A percentile compares a stretch with the other conserved stretches of the same genome.
Evolutionary conservation across 1,140 invertebrate species (phyloP).

Genomic region (Orchesella cincta): DNA sequence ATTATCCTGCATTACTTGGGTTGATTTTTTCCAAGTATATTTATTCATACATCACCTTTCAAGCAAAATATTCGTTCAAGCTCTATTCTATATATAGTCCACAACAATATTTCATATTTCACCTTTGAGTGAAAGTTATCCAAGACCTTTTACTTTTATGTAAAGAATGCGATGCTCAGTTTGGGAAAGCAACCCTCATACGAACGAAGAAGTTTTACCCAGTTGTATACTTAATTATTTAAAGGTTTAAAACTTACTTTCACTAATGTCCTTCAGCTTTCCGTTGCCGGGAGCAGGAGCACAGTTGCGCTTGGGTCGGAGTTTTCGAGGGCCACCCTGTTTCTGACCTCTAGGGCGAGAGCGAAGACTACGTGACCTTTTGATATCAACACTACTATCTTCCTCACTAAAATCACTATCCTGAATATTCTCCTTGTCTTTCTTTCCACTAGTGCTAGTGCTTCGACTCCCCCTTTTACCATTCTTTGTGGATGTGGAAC

Average conservation of each 20-base stretch:
- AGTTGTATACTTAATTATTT: no score
- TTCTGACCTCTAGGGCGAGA: constrained; percentile 18
- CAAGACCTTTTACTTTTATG: no score
- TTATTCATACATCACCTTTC: no score
- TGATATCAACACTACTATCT: constrained; percentile 43
- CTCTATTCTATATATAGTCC: no score
- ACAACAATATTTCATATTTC: no score
- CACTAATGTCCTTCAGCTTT: constrained; percentile 45
- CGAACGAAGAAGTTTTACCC: no score
- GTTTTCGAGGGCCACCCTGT: constrained; percentile 15
- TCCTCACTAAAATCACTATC: constrained; percentile 53
- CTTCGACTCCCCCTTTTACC: constrained; percentile 54
- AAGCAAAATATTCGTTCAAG: no score
- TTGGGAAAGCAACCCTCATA: no score
- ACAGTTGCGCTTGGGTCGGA: constrained; percentile 47
- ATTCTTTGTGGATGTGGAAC: constrained; percentile 1
- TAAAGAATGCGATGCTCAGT: no score
- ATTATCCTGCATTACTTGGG: no score
- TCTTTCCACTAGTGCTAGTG: constrained; percentile 55
- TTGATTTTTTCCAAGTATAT: no score
- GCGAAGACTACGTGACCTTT: background rate
- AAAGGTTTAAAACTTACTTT: constrained; percentile 49
- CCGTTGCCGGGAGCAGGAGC: constrained; percentile 44
- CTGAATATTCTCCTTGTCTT: constrained; percentile 31
- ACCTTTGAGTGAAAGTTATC: no score